Percentiles rank a stretch among this genome's conserved stretches.
Evolutionary conservation across 2,797 vertebrate genomes (phyloP).

Genomic region (Ataeniobius toweri): DNA sequence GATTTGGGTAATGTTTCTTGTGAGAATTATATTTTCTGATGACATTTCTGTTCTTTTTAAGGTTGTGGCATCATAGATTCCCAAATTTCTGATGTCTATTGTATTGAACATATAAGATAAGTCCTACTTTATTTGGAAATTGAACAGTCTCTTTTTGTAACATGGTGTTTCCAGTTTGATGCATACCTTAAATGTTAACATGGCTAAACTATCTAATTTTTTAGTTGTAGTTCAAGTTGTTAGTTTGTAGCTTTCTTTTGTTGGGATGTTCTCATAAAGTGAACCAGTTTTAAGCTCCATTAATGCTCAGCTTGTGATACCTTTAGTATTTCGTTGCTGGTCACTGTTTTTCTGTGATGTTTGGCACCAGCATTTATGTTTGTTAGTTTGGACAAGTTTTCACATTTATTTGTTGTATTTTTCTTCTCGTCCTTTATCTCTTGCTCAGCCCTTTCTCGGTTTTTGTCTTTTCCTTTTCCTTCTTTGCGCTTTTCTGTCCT

Average conservation of each 20-base stretch:
- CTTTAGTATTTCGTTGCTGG: background rate
- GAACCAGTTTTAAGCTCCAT: background rate
- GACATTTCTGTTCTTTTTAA: background rate
- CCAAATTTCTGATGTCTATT: background rate
- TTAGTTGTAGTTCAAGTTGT: background rate
- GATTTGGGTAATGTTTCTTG: background rate
- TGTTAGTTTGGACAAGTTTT: conserved; percentile 3
- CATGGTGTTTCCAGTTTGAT: background rate
- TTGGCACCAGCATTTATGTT: background rate
- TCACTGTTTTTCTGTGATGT: too few relatives aligned
- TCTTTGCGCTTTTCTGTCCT: conserved; percentile 40
- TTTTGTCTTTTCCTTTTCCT: background rate
- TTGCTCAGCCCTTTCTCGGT: background rate
- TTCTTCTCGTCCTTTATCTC: background rate
- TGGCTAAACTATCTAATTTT: background rate
- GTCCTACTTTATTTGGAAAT: background rate
- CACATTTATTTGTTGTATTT: conserved; percentile 10
- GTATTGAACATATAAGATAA: background rate
- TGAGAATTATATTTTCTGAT: background rate
- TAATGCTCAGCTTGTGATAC: background rate
- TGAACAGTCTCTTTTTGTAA: background rate
- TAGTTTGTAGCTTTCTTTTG: background rate
- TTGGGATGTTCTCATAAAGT: too few relatives aligned
- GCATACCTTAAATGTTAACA: background rate
- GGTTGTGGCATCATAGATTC: background rate